phyloP scores from a whole-genome alignment of 2,797 vertebrate species.

The Cirrhinus mrigala region DNA sequence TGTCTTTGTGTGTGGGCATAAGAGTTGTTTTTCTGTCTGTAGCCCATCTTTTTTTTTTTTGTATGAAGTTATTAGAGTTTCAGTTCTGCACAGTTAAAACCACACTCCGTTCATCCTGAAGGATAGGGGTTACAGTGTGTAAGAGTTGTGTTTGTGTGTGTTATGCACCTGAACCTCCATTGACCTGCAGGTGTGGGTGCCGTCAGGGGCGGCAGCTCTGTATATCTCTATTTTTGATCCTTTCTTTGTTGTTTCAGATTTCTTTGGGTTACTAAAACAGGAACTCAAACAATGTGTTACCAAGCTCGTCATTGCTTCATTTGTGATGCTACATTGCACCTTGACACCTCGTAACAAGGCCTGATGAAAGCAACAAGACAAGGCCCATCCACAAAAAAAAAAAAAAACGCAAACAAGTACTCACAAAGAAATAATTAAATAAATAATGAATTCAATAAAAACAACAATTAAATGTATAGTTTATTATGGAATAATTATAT shows the following conservation, averaged over 20 bases:
- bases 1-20: slow-evolving; percentile 32
- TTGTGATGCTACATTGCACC: not conserved
- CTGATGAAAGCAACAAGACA: not conserved
- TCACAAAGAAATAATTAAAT: too few species aligned
- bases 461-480: too few species aligned
- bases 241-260: slow-evolving; percentile 38
- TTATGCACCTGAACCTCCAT: not conserved
- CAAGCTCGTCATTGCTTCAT: slow-evolving; percentile 11
- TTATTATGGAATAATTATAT: too few species aligned
- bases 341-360: not conserved
- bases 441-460: too few species aligned
- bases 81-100: slow-evolving; percentile 20
- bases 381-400: not conserved
- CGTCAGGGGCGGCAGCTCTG: slow-evolving; percentile 1
- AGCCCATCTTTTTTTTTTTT: slow-evolving; percentile 4
- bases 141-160: not conserved
- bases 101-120: not conserved
- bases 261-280: slow-evolving; percentile 28
- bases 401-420: not conserved
- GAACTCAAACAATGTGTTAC: not conserved
- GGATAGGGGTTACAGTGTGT: not conserved
- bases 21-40: not conserved
- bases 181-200: not conserved
- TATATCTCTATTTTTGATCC: slow-evolving; percentile 11
- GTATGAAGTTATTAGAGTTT: not conserved